phyloP scores from a whole-genome alignment of 2,888 invertebrate species.

The Campopleginae sp. region DNA sequence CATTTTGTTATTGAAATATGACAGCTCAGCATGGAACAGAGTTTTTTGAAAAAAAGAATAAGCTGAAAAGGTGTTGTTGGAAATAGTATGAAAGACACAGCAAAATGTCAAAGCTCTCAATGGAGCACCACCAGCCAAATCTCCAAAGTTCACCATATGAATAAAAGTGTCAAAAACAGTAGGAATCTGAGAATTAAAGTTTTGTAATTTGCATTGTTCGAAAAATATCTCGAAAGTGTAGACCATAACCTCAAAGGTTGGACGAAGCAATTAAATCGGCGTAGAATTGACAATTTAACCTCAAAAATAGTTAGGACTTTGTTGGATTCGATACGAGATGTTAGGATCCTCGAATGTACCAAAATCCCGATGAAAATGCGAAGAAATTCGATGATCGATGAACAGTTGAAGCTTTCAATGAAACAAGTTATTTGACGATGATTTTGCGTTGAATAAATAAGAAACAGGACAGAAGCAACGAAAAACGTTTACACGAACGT shows the following conservation, averaged over 20 bases:
- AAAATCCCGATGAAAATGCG: neutral
- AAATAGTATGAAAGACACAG: neutral
- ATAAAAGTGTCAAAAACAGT: neutral
- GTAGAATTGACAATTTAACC: constrained; percentile 23
- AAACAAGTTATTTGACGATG: neutral
- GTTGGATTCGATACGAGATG: neutral
- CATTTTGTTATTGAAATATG: neutral
- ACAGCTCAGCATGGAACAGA: neutral
- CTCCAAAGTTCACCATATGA: neutral
- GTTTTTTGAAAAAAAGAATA: neutral
- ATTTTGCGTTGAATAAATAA: neutral
- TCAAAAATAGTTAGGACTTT: constrained; percentile 6
- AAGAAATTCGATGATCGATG: neutral
- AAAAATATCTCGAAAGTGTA: neutral
- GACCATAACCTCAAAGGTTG: neutral
- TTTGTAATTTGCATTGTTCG: neutral
- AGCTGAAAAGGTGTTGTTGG: neutral
- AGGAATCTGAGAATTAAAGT: neutral
- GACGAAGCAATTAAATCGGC: neutral
- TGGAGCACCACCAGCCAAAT: neutral
- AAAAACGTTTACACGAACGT: neutral
- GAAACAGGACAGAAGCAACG: neutral
- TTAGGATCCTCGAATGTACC: neutral
- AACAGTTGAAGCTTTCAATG: neutral
- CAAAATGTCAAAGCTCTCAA: neutral